A percentile compares a stretch with the other conserved stretches of the same genome.
Evolutionary conservation across 1,140 invertebrate genomes (phyloP).

Genomic region (Nymphalis io): DNA sequence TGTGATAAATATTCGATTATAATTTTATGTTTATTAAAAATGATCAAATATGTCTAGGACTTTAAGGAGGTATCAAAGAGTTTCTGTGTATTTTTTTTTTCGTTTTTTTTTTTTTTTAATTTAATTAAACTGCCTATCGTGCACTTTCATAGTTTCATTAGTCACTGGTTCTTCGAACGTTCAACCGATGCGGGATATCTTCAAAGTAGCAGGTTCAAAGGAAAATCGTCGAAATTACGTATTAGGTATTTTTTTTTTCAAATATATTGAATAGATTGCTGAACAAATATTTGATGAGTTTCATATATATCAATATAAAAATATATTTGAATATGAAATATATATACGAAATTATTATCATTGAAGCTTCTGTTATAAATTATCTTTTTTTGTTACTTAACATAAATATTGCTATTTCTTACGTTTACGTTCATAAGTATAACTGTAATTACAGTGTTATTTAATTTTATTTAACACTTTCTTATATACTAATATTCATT

Average conservation of each 20-base stretch:
- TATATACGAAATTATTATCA: too few relatives aligned
- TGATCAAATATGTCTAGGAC: not conserved
- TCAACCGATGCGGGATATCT: constrained; percentile 4
- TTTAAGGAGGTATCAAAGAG: not conserved
- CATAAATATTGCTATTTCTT: too few relatives aligned
- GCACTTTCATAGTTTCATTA: constrained; percentile 37
- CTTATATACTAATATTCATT: too few relatives aligned
- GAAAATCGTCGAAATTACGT: constrained; percentile 9
- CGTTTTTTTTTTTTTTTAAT: not conserved
- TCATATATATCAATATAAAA: not conserved
- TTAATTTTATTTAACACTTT: too few relatives aligned
- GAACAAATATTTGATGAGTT: not conserved
- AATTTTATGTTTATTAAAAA: too few relatives aligned
- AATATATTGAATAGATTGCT: not conserved
- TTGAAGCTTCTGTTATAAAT: too few relatives aligned
- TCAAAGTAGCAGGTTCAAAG: constrained; percentile 19
- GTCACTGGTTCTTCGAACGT: constrained; percentile 29
- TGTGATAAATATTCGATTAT: too few relatives aligned
- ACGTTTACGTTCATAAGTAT: too few relatives aligned
- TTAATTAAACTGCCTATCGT: constrained; percentile 15
- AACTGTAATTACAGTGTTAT: too few relatives aligned
- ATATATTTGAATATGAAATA: too few relatives aligned
- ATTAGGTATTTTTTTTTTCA: constrained; percentile 31
- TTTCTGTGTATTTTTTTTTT: not conserved
- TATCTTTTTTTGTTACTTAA: too few relatives aligned